phyloP scores from a whole-genome alignment of 2,888 invertebrate species.

The Parnassius smintheus region DNA sequence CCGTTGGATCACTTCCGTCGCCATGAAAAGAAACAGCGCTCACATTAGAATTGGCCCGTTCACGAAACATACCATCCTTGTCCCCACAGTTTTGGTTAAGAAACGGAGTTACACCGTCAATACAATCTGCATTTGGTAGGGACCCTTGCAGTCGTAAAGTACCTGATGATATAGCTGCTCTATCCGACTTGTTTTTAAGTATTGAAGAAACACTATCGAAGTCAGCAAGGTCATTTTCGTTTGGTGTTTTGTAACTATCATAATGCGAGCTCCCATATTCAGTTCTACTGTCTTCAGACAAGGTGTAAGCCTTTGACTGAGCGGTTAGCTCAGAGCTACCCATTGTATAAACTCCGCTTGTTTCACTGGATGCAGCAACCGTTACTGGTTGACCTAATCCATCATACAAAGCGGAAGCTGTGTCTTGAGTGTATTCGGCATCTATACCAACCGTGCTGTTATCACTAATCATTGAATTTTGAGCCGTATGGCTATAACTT shows the following conservation, averaged over 20 bases:
- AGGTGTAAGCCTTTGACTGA: slow-evolving; percentile 80
- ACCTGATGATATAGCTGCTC: slow-evolving; percentile 51
- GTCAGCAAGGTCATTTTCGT: slow-evolving; percentile 74
- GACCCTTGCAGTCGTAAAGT: slow-evolving; percentile 48
- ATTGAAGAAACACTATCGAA: slow-evolving; percentile 77
- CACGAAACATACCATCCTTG: slow-evolving; percentile 78
- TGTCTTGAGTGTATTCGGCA: slow-evolving; percentile 81
- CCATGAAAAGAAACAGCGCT: slow-evolving; percentile 92
- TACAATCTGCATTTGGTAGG: slow-evolving; percentile 72
- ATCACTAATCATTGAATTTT: slow-evolving; percentile 90
- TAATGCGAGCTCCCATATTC: slow-evolving; percentile 79
- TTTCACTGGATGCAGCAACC: slow-evolving; percentile 88
- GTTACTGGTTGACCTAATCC: slow-evolving; percentile 78
- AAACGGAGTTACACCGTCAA: slow-evolving; percentile 66
- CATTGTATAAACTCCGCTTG: slow-evolving; percentile 92
- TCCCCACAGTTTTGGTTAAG: slow-evolving; percentile 65
- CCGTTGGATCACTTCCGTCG: slow-evolving; percentile 94
- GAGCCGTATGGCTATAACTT: slow-evolving; percentile 92
- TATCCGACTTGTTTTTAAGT: slow-evolving; percentile 75
- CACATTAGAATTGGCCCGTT: slow-evolving; percentile 88
- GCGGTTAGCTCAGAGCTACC: slow-evolving; percentile 84
- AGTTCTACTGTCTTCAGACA: slow-evolving; percentile 66
- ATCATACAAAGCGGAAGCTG: slow-evolving; percentile 81
- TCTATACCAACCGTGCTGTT: slow-evolving; percentile 85
- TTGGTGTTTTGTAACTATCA: slow-evolving; percentile 78